phyloP scores from a whole-genome alignment of 2,113 vertebrate genomes.

The Lophura nycthemera region DNA sequence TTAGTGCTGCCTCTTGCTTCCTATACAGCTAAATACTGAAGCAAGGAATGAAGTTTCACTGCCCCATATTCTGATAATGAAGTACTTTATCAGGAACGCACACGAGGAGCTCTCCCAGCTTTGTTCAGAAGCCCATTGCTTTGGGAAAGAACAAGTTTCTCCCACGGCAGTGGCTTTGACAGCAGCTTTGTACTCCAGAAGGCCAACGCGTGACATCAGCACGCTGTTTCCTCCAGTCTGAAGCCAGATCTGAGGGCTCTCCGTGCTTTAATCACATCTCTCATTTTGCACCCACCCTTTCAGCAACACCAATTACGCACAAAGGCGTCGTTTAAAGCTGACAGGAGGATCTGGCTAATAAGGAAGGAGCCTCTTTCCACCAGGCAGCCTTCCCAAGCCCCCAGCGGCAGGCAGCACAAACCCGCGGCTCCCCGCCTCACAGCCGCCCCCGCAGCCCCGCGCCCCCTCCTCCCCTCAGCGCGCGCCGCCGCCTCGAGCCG shows the following conservation, averaged over 20 bases:
- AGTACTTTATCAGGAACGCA: fast-evolving
- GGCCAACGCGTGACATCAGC: fast-evolving
- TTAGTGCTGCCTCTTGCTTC: background rate
- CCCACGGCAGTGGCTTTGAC: background rate
- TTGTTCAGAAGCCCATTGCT: background rate
- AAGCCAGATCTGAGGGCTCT: background rate
- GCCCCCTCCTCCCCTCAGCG: background rate
- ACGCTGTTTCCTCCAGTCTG: fast-evolving
- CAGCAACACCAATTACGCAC: background rate
- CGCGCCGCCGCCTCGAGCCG: background rate
- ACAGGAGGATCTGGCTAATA: fast-evolving
- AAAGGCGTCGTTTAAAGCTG: background rate
- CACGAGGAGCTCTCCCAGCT: background rate
- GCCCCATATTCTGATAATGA: background rate
- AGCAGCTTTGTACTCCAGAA: background rate
- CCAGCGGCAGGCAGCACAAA: fast-evolving
- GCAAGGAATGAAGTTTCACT: background rate
- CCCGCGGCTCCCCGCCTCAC: background rate
- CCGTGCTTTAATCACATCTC: background rate
- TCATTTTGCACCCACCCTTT: background rate
- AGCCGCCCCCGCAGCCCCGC: background rate
- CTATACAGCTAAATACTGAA: background rate
- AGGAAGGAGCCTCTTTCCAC: background rate
- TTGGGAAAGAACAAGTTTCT: background rate
- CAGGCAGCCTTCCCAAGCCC: background rate